Evolutionary conservation across 2,113 vertebrate species (phyloP).

Genomic region (Oriolus oriolus): DNA sequence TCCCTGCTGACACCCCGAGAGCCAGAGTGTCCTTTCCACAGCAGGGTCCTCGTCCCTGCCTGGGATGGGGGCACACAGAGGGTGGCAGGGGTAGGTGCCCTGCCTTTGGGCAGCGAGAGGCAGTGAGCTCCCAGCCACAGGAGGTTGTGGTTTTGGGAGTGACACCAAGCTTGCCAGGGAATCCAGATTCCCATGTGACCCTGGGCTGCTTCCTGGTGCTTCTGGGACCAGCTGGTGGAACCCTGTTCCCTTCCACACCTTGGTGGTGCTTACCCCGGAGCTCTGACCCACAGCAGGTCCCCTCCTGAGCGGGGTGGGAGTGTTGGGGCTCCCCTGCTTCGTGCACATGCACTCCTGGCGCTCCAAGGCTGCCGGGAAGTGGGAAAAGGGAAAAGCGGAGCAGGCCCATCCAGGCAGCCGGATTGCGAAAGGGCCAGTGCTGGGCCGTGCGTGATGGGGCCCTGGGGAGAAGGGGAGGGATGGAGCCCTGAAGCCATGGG

Average conservation of each 20-base stretch:
- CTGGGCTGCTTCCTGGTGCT: background rate
- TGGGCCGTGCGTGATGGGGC: background rate
- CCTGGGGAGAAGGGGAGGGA: background rate
- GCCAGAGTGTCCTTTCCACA: fast-evolving
- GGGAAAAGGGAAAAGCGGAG: background rate
- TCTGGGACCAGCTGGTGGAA: background rate
- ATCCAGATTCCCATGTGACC: background rate
- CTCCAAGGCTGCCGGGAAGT: background rate
- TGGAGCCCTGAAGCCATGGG: background rate
- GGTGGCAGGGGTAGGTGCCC: background rate
- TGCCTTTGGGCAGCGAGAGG: background rate
- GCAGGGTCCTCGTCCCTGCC: background rate
- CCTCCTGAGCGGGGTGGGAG: fast-evolving
- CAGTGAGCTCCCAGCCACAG: background rate
- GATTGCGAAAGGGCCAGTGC: background rate
- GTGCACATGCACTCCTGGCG: fast-evolving
- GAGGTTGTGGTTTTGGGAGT: background rate
- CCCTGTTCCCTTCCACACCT: background rate
- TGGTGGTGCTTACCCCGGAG: background rate
- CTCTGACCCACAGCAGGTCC: fast-evolving
- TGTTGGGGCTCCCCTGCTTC: background rate
- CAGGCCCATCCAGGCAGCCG: background rate
- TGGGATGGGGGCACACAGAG: fast-evolving
- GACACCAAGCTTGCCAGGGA: background rate
- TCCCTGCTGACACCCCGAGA: fast-evolving